Evolutionary conservation across 1,140 invertebrate species (phyloP).

Genomic region (Penaeus japonicus): DNA sequence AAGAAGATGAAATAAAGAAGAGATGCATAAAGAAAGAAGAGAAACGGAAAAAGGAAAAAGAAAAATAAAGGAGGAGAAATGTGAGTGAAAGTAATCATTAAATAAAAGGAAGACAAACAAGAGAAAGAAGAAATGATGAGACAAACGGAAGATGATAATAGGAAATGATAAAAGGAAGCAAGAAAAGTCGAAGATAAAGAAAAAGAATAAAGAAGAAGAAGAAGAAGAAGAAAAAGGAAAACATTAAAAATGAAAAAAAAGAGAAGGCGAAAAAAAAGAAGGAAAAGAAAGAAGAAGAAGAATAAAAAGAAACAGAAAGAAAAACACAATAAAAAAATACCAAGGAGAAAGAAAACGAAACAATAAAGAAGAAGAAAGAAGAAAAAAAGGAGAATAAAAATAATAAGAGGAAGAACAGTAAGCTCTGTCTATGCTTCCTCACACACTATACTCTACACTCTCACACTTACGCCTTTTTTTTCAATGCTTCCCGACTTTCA

Average conservation of each 20-base stretch:
- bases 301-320: background rate
- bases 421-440: too few relatives aligned
- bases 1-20: too few relatives aligned
- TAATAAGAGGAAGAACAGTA: background rate
- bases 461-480: too few relatives aligned
- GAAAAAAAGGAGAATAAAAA: background rate
- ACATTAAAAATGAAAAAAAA: background rate
- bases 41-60: too few relatives aligned
- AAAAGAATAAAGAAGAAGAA: background rate
- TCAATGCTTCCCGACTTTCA: too few relatives aligned
- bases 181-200: background rate
- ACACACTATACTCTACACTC: too few relatives aligned
- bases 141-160: background rate
- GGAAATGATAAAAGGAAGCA: background rate
- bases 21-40: too few relatives aligned
- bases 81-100: background rate
- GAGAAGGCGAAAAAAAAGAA: too few relatives aligned
- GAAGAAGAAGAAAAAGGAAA: background rate
- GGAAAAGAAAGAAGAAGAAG: background rate
- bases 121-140: too few relatives aligned
- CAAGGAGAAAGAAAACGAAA: background rate
- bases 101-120: background rate
- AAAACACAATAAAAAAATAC: background rate
- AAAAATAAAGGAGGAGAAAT: background rate
- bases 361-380: background rate